Percentiles rank a stretch among this genome's conserved stretches.
Evolutionary conservation across 2,888 invertebrate species (phyloP).

Genomic region (Dryococelus australis): DNA sequence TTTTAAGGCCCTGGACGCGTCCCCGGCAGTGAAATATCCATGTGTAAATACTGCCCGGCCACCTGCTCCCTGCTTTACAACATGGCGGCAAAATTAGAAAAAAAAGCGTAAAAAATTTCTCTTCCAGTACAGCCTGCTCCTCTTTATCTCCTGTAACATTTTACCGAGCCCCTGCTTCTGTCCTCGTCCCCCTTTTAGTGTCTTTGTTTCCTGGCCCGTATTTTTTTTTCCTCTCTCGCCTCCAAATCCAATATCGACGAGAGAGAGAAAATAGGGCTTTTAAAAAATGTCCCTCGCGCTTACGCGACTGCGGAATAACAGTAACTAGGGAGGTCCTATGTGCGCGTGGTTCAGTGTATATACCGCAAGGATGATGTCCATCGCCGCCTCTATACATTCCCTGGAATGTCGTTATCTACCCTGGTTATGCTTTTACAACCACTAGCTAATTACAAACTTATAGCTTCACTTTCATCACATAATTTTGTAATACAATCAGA

Average conservation of each 20-base stretch:
- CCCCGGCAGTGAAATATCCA: neutral
- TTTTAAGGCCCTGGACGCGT: neutral
- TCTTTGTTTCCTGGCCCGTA: neutral
- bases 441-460: no score
- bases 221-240: neutral
- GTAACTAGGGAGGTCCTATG: neutral
- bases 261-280: neutral
- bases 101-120: neutral
- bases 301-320: neutral
- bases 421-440: no score
- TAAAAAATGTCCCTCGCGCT: neutral
- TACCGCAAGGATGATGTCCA: no score
- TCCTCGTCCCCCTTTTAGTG: neutral
- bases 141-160: slow-evolving; percentile 1
- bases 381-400: no score
- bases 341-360: neutral
- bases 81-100: slow-evolving; percentile 10
- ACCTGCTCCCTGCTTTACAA: slow-evolving; percentile 6
- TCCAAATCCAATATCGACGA: slow-evolving; percentile 10
- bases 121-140: neutral
- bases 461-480: no score
- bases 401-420: no score
- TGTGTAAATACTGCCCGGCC: slow-evolving; percentile 9
- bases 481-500: no score
- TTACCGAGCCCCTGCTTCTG: neutral